A percentile compares a stretch with the other conserved stretches of the same genome.
Evolutionary conservation across 1,140 invertebrate species (phyloP).

Genomic region (Dinothrombium tinctorium): DNA sequence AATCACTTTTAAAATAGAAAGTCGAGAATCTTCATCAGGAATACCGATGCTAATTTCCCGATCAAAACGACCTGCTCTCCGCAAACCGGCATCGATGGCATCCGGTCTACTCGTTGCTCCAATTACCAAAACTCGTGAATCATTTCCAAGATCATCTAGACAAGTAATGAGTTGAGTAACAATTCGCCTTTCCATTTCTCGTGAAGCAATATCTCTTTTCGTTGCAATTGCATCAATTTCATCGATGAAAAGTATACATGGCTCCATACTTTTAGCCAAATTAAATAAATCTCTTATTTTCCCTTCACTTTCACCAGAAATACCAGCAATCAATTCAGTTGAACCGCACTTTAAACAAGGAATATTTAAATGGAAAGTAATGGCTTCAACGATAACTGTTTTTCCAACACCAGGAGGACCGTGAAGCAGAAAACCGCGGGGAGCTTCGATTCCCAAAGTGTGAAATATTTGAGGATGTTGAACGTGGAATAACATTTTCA

Average conservation of each 20-base stretch:
- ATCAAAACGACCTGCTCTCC: conserved; percentile 68
- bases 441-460: conserved; percentile 34
- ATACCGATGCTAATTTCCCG: conserved; percentile 74
- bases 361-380: conserved; percentile 47
- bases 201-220: conserved; percentile 52
- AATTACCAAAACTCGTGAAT: conserved; percentile 48
- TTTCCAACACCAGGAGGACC: conserved; percentile 85
- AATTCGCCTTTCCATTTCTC: conserved; percentile 83
- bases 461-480: conserved; percentile 57
- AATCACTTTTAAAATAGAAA: conserved; percentile 30
- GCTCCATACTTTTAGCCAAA: conserved; percentile 41
- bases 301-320: conserved; percentile 80
- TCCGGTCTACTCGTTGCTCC: conserved; percentile 88
- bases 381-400: conserved; percentile 65
- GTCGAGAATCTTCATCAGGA: conserved; percentile 54
- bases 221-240: conserved; percentile 75
- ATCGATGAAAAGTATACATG: conserved; percentile 76
- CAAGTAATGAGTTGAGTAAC: conserved; percentile 71
- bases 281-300: conserved; percentile 74
- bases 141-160: conserved; percentile 41
- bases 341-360: conserved; percentile 62
- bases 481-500: conserved; percentile 52
- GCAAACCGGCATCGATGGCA: conserved; percentile 66
- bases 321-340: conserved; percentile 73
- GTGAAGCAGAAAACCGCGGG: conserved; percentile 54